Percentiles rank a stretch among this genome's conserved stretches.
Evolutionary conservation across 2,888 invertebrate genomes (phyloP).

Genomic region (Siphonodentalium dalli): DNA sequence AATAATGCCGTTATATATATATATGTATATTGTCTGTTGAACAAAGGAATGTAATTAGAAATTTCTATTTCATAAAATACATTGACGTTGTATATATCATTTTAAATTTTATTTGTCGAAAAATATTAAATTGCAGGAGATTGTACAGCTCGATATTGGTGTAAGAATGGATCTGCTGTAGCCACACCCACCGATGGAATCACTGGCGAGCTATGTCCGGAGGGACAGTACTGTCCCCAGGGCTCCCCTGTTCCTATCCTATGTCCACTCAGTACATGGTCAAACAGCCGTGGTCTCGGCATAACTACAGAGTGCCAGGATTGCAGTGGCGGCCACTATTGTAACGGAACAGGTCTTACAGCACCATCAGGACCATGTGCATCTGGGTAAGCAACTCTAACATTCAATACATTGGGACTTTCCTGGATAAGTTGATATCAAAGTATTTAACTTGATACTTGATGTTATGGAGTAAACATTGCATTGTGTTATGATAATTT

Average conservation of each 20-base stretch:
- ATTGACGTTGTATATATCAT: too few species aligned
- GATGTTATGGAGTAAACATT: neutral
- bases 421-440: neutral
- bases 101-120: too few species aligned
- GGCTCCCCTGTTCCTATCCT: constrained; percentile 44
- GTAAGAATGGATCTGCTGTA: constrained; percentile 51
- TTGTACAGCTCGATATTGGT: constrained; percentile 51
- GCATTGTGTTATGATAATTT: too few species aligned
- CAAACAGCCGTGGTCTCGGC: constrained; percentile 49
- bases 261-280: constrained; percentile 51
- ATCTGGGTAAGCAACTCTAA: constrained; percentile 39
- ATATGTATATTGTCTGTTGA: too few species aligned
- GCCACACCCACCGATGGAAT: constrained; percentile 53
- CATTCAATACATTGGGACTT: neutral
- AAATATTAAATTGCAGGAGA: constrained; percentile 43
- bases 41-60: too few species aligned
- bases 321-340: constrained; percentile 49
- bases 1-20: too few species aligned
- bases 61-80: too few species aligned
- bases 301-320: constrained; percentile 32
- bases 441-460: too few species aligned
- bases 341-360: constrained; percentile 49
- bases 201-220: constrained; percentile 53
- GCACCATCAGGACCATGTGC: constrained; percentile 51
- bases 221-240: constrained; percentile 50